Evolutionary conservation across 2,113 vertebrate species (phyloP).

Genomic region (Galbula dea): DNA sequence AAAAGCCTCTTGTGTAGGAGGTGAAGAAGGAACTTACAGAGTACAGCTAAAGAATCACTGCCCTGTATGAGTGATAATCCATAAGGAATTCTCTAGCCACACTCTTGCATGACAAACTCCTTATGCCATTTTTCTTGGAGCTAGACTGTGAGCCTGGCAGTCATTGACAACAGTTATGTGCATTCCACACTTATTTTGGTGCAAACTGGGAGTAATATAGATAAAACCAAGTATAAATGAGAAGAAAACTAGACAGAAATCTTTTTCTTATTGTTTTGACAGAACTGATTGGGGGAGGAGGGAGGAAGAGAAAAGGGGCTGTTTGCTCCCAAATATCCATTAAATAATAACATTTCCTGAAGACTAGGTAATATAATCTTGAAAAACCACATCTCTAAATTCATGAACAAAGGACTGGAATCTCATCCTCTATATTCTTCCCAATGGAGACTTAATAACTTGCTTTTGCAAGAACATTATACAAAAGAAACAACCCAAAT

Average conservation of each 20-base stretch:
- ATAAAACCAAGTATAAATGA: not conserved
- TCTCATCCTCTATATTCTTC: not conserved
- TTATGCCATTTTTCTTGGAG: not conserved
- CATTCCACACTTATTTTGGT: not conserved
- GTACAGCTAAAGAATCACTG: not conserved
- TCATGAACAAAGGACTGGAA: not conserved
- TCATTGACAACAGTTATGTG: not conserved
- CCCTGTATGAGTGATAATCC: not conserved
- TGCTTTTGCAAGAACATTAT: conserved; percentile 8
- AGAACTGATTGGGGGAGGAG: not conserved
- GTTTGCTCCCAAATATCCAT: not conserved
- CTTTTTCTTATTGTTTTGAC: not conserved
- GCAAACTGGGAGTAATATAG: not conserved
- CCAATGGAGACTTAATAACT: conserved; percentile 36
- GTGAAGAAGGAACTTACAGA: not conserved
- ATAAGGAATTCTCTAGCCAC: not conserved
- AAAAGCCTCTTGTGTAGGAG: not conserved
- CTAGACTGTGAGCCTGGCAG: not conserved
- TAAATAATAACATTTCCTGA: not conserved
- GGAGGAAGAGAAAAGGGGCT: not conserved
- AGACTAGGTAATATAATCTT: not conserved
- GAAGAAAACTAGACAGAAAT: not conserved
- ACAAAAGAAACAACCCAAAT: conserved; percentile 21
- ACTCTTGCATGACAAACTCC: not conserved
- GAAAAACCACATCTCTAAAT: not conserved